Conservation (phyloP, 2,113 vertebrate species). For the Tauraco erythrolophus region DNA sequence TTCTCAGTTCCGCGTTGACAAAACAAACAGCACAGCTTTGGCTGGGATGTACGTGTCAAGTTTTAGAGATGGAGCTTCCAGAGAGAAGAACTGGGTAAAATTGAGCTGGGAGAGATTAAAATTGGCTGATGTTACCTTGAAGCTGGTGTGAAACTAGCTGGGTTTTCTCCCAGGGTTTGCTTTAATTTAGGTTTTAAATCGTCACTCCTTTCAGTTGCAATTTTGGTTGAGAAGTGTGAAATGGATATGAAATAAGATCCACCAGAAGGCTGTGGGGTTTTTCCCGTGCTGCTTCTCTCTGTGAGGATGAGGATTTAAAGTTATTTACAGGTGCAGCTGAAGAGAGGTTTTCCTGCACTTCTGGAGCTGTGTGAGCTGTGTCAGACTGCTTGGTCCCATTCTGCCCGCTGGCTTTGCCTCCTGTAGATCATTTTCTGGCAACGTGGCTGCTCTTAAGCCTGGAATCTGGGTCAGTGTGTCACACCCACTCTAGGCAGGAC, state of each 20-base stretch:
- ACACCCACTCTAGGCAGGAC: background rate
- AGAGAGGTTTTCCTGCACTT: background rate
- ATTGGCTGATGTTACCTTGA: background rate
- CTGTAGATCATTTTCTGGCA: background rate
- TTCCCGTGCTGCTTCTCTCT: background rate
- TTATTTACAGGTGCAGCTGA: background rate
- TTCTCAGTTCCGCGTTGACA: background rate
- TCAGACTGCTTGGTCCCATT: rapidly evolving
- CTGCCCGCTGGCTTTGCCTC: background rate
- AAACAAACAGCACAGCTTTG: background rate
- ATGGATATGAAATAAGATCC: background rate
- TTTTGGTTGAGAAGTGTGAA: background rate
- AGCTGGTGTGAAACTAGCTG: background rate
- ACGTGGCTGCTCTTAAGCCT: background rate
- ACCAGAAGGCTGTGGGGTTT: rapidly evolving
- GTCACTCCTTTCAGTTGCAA: background rate
- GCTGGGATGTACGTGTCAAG: background rate
- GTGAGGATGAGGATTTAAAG: rapidly evolving
- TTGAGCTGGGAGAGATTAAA: background rate
- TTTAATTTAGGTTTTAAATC: background rate
- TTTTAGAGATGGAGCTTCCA: background rate
- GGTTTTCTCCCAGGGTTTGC: background rate
- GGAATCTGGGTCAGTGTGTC: slow-evolving; percentile 63
- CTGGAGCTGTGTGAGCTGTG: rapidly evolving
- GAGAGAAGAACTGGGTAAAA: background rate